Percentiles rank a stretch among this genome's conserved stretches.
These are phyloP conservation scores for Psilopsiagon aurifrons DNA, from an alignment of 2,113 vertebrate genomes.

Conservation along the genomic window DNA sequence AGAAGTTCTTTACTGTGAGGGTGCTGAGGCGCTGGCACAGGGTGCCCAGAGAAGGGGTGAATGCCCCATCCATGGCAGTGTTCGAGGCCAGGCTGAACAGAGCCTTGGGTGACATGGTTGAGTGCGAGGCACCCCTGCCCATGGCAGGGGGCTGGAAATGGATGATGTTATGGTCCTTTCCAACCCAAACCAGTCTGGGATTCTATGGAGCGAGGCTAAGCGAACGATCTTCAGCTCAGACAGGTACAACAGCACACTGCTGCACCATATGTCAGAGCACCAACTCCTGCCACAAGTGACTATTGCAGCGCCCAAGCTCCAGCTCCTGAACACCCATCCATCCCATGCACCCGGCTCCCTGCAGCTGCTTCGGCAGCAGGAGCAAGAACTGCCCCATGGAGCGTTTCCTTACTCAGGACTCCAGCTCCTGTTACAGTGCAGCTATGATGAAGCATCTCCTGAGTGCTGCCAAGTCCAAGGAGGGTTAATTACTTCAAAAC, in stretches of 20 bases:
- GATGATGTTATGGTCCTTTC: background rate
- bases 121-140: background rate
- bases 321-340: background rate
- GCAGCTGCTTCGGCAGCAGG: background rate
- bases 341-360: background rate
- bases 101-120: background rate
- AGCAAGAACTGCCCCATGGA: background rate
- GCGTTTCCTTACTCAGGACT: background rate
- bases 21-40: background rate
- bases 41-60: background rate
- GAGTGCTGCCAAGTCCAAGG: background rate
- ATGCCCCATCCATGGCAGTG: background rate
- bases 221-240: accelerated
- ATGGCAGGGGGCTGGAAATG: background rate
- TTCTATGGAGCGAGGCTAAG: background rate
- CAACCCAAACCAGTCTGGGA: background rate
- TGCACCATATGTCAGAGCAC: background rate
- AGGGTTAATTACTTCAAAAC: background rate
- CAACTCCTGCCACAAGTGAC: background rate
- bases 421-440: background rate
- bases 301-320: background rate
- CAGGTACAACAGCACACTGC: background rate
- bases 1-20: background rate
- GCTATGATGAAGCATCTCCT: constrained; percentile 39
- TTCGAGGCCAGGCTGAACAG: background rate